Percentiles rank a stretch among this genome's conserved stretches.
Evolutionary conservation across 2,113 vertebrate species (phyloP).

Genomic region (Tympanuchus pallidicinctus): DNA sequence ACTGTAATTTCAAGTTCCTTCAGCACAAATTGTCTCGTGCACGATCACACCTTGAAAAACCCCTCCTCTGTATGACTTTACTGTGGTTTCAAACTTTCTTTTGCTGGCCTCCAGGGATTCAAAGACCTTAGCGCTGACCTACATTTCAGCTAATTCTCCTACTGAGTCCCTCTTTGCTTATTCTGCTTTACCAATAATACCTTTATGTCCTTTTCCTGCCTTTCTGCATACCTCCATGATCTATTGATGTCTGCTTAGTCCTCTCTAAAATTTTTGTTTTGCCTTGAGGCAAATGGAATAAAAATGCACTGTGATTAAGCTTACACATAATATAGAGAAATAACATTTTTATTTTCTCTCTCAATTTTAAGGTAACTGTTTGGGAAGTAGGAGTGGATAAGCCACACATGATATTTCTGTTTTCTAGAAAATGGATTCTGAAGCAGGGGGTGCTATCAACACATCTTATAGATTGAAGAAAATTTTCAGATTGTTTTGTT

Average conservation of each 20-base stretch:
- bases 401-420: background rate
- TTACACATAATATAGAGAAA: background rate
- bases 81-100: slow-evolving; percentile 14
- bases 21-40: background rate
- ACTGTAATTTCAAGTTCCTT: background rate
- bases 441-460: background rate
- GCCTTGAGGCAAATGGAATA: slow-evolving; percentile 54
- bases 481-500: background rate
- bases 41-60: background rate
- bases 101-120: background rate
- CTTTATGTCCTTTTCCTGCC: slow-evolving; percentile 22
- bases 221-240: slow-evolving; percentile 21
- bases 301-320: slow-evolving; percentile 44
- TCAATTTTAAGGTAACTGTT: background rate
- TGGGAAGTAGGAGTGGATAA: background rate
- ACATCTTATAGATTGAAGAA: background rate
- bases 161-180: background rate
- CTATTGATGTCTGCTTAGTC: slow-evolving; percentile 11
- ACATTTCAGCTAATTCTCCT: slow-evolving; percentile 26
- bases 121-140: slow-evolving; percentile 26
- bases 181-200: slow-evolving; percentile 26
- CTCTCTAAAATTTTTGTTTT: slow-evolving; percentile 47
- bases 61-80: background rate
- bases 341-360: slow-evolving; percentile 47
- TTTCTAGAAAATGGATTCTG: background rate